A percentile compares a stretch with the other conserved stretches of the same genome.
Evolutionary conservation across 1,140 invertebrate genomes (phyloP).

Genomic region (Marisa cornuarietis): DNA sequence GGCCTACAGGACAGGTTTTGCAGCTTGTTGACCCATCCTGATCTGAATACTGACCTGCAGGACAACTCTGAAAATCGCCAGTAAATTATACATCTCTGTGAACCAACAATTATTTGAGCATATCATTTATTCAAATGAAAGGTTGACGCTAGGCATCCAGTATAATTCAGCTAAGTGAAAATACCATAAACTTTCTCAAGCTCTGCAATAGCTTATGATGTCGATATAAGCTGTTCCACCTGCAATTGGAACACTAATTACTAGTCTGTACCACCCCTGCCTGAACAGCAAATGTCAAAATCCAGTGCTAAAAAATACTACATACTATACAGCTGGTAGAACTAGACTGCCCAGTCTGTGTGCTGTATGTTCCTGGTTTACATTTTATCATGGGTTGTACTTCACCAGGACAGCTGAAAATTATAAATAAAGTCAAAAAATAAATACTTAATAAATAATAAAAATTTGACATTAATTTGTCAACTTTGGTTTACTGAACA

Average conservation of each 20-base stretch:
- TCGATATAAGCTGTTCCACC: background rate
- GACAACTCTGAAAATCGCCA: slow-evolving; percentile 42
- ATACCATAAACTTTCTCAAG: too few relatives aligned
- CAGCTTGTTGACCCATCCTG: slow-evolving; percentile 44
- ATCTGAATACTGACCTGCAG: slow-evolving; percentile 44
- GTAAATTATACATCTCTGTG: too few relatives aligned
- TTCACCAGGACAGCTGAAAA: slow-evolving; percentile 51
- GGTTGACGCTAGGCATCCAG: too few relatives aligned
- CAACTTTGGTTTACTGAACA: background rate
- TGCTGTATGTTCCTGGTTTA: slow-evolving; percentile 48
- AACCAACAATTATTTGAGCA: too few relatives aligned
- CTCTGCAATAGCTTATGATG: too few relatives aligned
- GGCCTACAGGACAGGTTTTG: slow-evolving; percentile 49
- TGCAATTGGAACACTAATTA: background rate
- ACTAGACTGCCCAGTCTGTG: slow-evolving; percentile 27
- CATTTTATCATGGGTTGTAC: slow-evolving; percentile 33
- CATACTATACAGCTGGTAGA: slow-evolving; percentile 46
- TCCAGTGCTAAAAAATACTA: background rate
- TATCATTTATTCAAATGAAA: too few relatives aligned
- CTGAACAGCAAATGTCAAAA: too few relatives aligned
- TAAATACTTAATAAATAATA: background rate
- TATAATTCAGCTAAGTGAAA: too few relatives aligned
- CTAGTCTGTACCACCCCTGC: too few relatives aligned
- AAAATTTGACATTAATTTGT: background rate
- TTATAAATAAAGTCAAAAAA: background rate